These are phyloP conservation scores for Palloptera scutellata DNA, from an alignment of 2,888 invertebrate species.

Conservation along the genomic window DNA sequence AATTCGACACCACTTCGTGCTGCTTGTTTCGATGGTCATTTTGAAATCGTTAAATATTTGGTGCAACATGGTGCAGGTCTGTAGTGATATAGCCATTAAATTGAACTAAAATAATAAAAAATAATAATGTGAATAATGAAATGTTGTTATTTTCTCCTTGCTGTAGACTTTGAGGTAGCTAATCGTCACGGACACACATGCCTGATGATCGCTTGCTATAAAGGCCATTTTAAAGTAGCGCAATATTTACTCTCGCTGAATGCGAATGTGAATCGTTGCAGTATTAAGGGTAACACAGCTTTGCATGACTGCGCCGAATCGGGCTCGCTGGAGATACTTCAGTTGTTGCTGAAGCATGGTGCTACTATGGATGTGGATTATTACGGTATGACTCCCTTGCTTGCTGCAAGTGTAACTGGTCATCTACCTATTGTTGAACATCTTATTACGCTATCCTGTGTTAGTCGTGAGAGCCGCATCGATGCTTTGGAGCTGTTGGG, in stretches of 20 bases:
- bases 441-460: slow-evolving; percentile 79
- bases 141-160: slow-evolving; percentile 9
- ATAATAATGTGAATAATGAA: neutral
- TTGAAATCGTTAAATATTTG: slow-evolving; percentile 92
- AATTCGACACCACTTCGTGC: slow-evolving; percentile 95
- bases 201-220: slow-evolving; percentile 97
- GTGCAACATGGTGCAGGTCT: slow-evolving; percentile 87
- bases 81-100: slow-evolving; percentile 40
- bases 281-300: slow-evolving; percentile 91
- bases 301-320: slow-evolving; percentile 97
- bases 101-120: neutral
- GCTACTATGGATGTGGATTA: slow-evolving; percentile 95
- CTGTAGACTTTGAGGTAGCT: slow-evolving; percentile 90
- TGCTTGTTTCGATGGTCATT: slow-evolving; percentile 96
- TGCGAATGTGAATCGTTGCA: slow-evolving; percentile 92
- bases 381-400: slow-evolving; percentile 94
- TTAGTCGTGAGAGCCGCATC: slow-evolving; percentile 80
- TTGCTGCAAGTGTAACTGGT: slow-evolving; percentile 93
- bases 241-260: slow-evolving; percentile 85
- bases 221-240: slow-evolving; percentile 91
- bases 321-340: slow-evolving; percentile 90
- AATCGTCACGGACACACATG: slow-evolving; percentile 97
- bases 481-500: slow-evolving; percentile 92
- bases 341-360: slow-evolving; percentile 84
- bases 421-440: slow-evolving; percentile 94